phyloP scores from a whole-genome alignment of 2,797 vertebrate genomes.

The Eremophila alpestris region DNA sequence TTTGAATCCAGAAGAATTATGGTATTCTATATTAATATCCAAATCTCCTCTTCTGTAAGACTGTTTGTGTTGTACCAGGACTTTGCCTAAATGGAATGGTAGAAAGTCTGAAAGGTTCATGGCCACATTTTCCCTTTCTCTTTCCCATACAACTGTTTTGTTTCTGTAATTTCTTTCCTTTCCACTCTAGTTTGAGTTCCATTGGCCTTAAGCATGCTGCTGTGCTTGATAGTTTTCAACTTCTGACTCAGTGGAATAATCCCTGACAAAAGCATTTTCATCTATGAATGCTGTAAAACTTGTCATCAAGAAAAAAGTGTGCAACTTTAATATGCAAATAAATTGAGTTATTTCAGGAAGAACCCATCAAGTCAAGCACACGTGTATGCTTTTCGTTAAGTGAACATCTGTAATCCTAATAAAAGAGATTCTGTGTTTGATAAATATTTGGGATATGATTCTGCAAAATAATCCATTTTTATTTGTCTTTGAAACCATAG shows the following conservation, averaged over 20 bases:
- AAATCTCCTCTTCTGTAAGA: neutral
- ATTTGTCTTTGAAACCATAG: neutral
- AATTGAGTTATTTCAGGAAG: neutral
- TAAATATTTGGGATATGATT: neutral
- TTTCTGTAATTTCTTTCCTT: neutral
- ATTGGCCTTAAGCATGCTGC: neutral
- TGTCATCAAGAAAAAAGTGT: neutral
- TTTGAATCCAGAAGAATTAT: neutral
- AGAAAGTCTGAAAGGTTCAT: neutral
- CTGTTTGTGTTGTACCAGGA: neutral
- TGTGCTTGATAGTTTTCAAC: neutral
- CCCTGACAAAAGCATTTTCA: neutral
- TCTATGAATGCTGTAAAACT: neutral
- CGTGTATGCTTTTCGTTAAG: neutral
- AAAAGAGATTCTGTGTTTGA: neutral
- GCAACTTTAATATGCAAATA: neutral
- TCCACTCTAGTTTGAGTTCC: neutral
- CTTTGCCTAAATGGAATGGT: neutral
- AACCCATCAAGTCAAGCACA: neutral
- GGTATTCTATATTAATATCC: neutral
- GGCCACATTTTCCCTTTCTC: neutral
- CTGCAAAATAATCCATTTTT: neutral
- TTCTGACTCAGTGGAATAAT: neutral
- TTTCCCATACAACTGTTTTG: neutral
- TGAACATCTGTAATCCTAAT: neutral